These are phyloP conservation scores for Acanthaster planci DNA, from an alignment of 35 echinoderm and acorn worm species.

Conservation along the genomic window DNA sequence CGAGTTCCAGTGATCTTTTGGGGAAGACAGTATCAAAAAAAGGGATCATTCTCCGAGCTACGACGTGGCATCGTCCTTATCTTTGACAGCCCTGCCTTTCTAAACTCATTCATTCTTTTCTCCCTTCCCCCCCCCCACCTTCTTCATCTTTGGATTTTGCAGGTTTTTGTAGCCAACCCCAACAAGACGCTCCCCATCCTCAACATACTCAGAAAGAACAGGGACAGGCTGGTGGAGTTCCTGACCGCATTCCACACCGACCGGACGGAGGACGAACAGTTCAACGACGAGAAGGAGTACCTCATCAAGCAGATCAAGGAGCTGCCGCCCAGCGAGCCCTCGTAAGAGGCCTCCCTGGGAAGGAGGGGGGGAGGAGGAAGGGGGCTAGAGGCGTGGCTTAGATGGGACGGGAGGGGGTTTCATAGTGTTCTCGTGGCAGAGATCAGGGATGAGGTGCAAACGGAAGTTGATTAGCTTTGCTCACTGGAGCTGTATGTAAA, in stretches of 20 bases:
- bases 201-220: constrained; percentile 93
- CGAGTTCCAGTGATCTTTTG: too few species aligned
- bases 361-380: too few species aligned
- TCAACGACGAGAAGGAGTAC: constrained; percentile 98
- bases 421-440: neutral
- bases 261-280: constrained; percentile 98
- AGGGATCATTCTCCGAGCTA: too few species aligned
- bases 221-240: constrained; percentile 94
- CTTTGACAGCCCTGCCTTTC: too few species aligned
- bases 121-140: too few species aligned
- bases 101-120: too few species aligned
- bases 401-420: neutral
- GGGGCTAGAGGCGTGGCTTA: neutral
- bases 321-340: constrained; percentile 43
- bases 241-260: constrained; percentile 90
- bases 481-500: too few species aligned
- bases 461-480: too few species aligned
- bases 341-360: neutral
- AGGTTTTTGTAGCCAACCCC: constrained; percentile 99
- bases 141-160: too few species aligned
- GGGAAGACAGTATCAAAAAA: too few species aligned
- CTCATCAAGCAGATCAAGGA: constrained; percentile 96
- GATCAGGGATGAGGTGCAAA: too few species aligned
- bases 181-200: constrained; percentile 84
- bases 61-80: too few species aligned